Conservation (phyloP, 2,797 vertebrate genomes). For the Tokudaia muenninki region DNA sequence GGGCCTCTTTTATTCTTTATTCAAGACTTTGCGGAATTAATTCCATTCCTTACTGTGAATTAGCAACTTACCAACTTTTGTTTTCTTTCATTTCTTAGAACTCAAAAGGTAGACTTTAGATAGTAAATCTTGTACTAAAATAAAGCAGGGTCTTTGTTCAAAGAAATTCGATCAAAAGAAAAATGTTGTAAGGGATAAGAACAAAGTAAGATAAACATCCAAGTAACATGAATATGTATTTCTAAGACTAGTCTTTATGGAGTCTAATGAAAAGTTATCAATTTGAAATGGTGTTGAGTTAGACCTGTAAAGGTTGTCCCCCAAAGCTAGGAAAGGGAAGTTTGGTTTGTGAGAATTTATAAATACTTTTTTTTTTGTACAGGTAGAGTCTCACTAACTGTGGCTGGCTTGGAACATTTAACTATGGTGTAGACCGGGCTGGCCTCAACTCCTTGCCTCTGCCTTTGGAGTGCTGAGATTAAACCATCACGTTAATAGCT, state of each 20-base stretch:
- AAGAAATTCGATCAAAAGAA: constrained; percentile 56
- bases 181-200: constrained; percentile 21
- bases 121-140: constrained; percentile 60
- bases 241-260: constrained; percentile 45
- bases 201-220: background rate
- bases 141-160: constrained; percentile 56
- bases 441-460: background rate
- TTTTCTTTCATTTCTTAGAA: constrained; percentile 40
- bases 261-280: background rate
- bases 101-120: constrained; percentile 41
- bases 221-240: constrained; percentile 18
- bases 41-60: constrained; percentile 43
- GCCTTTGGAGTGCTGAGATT: background rate
- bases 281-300: constrained; percentile 4
- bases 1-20: constrained; percentile 45
- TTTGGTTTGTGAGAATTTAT: constrained; percentile 9
- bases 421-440: background rate
- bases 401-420: background rate
- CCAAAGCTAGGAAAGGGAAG: background rate
- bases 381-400: background rate
- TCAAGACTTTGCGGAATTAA: constrained; percentile 52
- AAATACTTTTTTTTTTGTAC: background rate
- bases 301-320: constrained; percentile 24
- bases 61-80: constrained; percentile 57
- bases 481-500: background rate